phyloP scores from a whole-genome alignment of 2,113 vertebrate species.

The Myiopsitta monachus region DNA sequence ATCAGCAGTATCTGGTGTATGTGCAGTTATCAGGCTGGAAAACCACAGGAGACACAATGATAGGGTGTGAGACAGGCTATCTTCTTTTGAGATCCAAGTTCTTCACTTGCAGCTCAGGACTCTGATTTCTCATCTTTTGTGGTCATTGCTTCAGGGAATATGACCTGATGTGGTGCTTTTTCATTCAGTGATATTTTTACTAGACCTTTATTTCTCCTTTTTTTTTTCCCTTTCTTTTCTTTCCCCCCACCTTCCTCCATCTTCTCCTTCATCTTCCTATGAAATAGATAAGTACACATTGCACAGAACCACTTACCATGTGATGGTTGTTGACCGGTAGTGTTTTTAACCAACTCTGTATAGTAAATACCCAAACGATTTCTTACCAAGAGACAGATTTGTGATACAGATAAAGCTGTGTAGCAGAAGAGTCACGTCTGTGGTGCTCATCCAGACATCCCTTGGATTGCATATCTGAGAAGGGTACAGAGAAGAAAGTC shows the following conservation, averaged over 20 bases:
- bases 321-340: background rate
- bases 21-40: background rate
- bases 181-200: background rate
- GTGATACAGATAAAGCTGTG: background rate
- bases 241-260: rapidly evolving
- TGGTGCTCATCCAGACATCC: background rate
- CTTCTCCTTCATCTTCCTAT: background rate
- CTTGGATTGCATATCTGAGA: background rate
- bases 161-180: background rate
- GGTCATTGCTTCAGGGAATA: background rate
- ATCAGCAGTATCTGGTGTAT: background rate
- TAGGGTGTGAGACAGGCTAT: background rate
- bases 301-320: background rate
- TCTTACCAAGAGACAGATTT: background rate
- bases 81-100: background rate
- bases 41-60: background rate
- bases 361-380: background rate
- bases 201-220: background rate
- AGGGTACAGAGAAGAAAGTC: background rate
- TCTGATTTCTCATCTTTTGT: background rate
- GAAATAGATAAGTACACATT: background rate
- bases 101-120: background rate
- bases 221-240: rapidly evolving
- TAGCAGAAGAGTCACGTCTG: background rate
- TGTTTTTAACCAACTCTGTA: background rate